These are phyloP conservation scores for Tanaodytes sp. DNA, from an alignment of 2,888 invertebrate species.

Conservation along the genomic window DNA sequence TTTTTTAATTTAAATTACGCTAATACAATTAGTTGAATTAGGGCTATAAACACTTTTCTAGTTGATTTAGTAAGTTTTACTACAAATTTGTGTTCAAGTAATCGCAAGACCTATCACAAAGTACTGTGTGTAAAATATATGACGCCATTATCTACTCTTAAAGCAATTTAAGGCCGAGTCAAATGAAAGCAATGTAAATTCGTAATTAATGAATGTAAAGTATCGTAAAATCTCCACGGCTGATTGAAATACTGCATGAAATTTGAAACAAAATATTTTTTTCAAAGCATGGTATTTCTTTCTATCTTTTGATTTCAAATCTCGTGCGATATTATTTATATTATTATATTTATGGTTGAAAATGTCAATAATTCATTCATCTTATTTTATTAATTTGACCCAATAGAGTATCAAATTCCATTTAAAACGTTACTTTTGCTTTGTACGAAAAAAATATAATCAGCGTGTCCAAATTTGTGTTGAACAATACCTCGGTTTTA, in stretches of 20 bases:
- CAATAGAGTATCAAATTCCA: too few relatives aligned
- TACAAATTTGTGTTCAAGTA: slow-evolving; percentile 27
- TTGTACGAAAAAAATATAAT: too few relatives aligned
- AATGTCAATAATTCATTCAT: too few relatives aligned
- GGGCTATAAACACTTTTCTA: slow-evolving; percentile 11
- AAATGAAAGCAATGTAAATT: slow-evolving; percentile 39
- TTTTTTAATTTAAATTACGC: too few relatives aligned
- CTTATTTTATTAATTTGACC: too few relatives aligned
- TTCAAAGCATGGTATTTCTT: neutral
- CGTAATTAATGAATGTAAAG: slow-evolving; percentile 29
- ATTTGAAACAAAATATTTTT: too few relatives aligned
- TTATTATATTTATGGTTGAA: too few relatives aligned
- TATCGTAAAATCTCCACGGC: slow-evolving; percentile 20
- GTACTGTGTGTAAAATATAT: slow-evolving; percentile 31
- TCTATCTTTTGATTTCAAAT: too few relatives aligned
- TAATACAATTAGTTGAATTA: slow-evolving; percentile 1
- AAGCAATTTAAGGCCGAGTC: slow-evolving; percentile 34
- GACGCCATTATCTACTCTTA: slow-evolving; percentile 35
- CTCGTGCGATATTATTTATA: too few relatives aligned
- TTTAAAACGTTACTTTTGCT: too few relatives aligned
- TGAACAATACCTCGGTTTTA: too few relatives aligned
- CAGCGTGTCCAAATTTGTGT: too few relatives aligned
- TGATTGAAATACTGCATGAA: slow-evolving; percentile 22
- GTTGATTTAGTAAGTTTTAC: slow-evolving; percentile 25
- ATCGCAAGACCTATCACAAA: slow-evolving; percentile 33